These are phyloP conservation scores for Stigmatopora argus DNA, from an alignment of 2,113 vertebrate genomes.

Conservation along the genomic window DNA sequence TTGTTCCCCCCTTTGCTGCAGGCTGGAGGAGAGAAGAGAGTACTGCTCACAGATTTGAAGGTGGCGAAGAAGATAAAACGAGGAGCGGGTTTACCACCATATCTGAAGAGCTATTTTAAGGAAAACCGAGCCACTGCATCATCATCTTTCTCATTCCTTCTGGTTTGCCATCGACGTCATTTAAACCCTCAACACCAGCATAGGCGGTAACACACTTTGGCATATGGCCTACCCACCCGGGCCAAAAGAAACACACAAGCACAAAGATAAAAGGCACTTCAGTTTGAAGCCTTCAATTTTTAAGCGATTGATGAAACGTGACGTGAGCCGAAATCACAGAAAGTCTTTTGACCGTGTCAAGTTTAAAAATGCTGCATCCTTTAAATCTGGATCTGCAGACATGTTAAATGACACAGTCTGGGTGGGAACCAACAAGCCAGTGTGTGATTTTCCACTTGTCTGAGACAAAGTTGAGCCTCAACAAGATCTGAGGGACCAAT, in stretches of 20 bases:
- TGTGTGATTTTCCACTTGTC: constrained; percentile 21
- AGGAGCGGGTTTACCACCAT: not conserved
- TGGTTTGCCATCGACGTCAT: constrained; percentile 13
- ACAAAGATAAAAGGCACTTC: not conserved
- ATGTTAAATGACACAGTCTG: constrained; percentile 12
- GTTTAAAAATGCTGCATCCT: not conserved
- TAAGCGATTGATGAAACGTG: constrained; percentile 11
- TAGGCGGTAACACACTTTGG: constrained; percentile 21
- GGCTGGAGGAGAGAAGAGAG: constrained; percentile 18
- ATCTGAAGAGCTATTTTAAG: constrained; percentile 40
- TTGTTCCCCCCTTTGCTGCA: constrained; percentile 30
- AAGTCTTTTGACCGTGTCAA: constrained; percentile 16
- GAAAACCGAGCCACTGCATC: constrained; percentile 27
- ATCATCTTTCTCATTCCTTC: constrained; percentile 5
- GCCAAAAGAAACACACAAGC: constrained; percentile 30
- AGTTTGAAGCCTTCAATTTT: constrained; percentile 11
- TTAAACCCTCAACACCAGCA: constrained; percentile 5
- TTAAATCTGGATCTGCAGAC: constrained; percentile 18
- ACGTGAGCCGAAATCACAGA: constrained; percentile 2
- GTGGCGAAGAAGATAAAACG: constrained; percentile 24
- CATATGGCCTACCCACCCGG: not conserved
- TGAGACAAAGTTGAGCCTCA: constrained; percentile 12
- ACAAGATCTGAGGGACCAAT: not conserved
- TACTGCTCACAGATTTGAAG: constrained; percentile 20
- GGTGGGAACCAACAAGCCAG: not conserved